These are phyloP conservation scores for Epistrophe grossulariae DNA, from an alignment of 2,888 invertebrate genomes.

Conservation along the genomic window DNA sequence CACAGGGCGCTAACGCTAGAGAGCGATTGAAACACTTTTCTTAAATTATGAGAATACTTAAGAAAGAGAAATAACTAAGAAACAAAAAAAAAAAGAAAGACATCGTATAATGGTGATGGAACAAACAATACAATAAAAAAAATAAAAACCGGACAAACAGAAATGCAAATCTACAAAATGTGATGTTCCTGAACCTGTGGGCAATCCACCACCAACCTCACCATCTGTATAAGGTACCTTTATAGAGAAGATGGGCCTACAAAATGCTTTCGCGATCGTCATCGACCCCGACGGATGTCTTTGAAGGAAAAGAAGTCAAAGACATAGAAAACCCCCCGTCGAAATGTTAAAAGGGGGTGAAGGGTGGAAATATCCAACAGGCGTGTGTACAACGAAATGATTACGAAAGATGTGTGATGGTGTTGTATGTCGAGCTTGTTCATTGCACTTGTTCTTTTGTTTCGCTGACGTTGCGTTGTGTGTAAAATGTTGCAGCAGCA, in stretches of 20 bases:
- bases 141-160: conserved; percentile 52
- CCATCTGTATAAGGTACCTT: conserved; percentile 19
- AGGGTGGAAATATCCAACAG: conserved; percentile 1
- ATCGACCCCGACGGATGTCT: conserved; percentile 20
- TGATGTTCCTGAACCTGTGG: conserved; percentile 48
- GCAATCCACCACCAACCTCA: conserved; percentile 21
- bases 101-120: conserved; percentile 7
- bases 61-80: conserved; percentile 33
- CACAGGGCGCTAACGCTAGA: conserved; percentile 50
- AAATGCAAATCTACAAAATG: conserved; percentile 67
- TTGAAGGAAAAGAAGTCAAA: conserved; percentile 23
- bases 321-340: conserved; percentile 3
- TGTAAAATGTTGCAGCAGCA: conserved; percentile 37
- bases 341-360: neutral
- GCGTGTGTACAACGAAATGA: conserved; percentile 48
- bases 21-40: conserved; percentile 67
- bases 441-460: conserved; percentile 73
- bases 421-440: conserved; percentile 68
- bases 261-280: conserved; percentile 57
- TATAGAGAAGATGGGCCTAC: neutral
- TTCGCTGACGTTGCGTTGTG: conserved; percentile 47
- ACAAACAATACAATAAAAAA: conserved; percentile 14
- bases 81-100: conserved; percentile 1
- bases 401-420: conserved; percentile 63
- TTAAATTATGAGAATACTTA: conserved; percentile 72